Base-by-base conservation (phyloP, 1,140 invertebrate species). In the Drosophila watanabei region DNA sequence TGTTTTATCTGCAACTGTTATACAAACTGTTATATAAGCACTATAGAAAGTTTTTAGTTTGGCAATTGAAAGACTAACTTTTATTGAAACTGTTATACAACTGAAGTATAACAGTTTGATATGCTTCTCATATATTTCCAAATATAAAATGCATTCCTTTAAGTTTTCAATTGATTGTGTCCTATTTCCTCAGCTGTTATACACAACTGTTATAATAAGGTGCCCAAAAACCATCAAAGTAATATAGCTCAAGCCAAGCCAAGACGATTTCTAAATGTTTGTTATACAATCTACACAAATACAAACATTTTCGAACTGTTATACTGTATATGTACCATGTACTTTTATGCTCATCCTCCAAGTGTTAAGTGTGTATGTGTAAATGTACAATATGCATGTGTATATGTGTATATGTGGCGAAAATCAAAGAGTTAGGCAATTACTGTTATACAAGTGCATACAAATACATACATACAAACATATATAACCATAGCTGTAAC, bases 351-450 rank as follows among this genome's bases (percentile, higher is more conserved):
- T 56, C 52, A 71, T 33, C 24, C 62, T 71, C 49, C 43, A 46
- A 56, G 37, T 71, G 68, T 68, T 69, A 71, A 37, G 63, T 71
- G 63, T 71, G 64, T 71, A 69, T 71, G 63, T 71, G 64, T 71
- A 69, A 68, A 56, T 68, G 68, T 48, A 52, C 49, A 2, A 46
- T 56, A 68, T 69, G 65, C 35, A 24, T 58, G 57, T 59, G 39
- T 58, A 54, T 45, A 37, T 57, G 35, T 33, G 64, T 70, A 48
- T 43, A 32, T 68, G 48, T 68, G 66, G 10, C 3, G 24, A 16
- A 65, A 68, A 52, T 52, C 18, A 45, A 68, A 43, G 61, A 33
- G 48, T 30, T 41, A 32, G 24, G 20, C 33, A 41, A 56, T 4
- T 61, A 52, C 16, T 41, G 33, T 49, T 63, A 62, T 33, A 24